A percentile compares a stretch with the other conserved stretches of the same genome.
Conservation (phyloP, 2,797 vertebrate species). For the Rhinogobio ventralis region DNA sequence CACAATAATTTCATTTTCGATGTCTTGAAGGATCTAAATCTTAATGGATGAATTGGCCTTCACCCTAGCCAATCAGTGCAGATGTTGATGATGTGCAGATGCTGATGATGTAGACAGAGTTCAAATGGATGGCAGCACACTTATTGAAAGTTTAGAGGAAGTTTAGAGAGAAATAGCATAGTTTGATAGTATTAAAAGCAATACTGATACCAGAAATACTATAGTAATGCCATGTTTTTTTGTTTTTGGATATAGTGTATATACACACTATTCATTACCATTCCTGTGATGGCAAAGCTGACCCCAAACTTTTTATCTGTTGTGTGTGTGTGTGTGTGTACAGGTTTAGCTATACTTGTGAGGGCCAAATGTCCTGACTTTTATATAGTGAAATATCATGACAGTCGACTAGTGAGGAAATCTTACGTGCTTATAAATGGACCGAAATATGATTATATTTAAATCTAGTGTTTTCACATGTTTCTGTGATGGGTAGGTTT, state of each 20-base stretch:
- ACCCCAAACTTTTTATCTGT: too few species aligned
- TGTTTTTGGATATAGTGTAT: neutral
- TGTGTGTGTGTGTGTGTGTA: too few species aligned
- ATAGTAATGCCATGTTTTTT: too few species aligned
- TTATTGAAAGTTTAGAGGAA: neutral
- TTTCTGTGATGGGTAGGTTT: neutral
- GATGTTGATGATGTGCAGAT: neutral
- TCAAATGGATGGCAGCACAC: neutral
- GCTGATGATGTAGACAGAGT: neutral
- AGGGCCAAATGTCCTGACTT: too few species aligned
- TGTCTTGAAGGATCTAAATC: neutral
- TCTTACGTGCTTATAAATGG: neutral
- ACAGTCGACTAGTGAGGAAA: neutral
- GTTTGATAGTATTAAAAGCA: neutral
- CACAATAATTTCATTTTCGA: neutral
- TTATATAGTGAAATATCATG: neutral
- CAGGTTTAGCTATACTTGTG: too few species aligned
- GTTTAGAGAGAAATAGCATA: neutral
- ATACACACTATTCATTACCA: too few species aligned
- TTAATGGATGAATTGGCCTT: constrained; percentile 6
- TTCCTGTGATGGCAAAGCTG: too few species aligned
- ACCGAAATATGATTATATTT: neutral
- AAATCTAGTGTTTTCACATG: neutral
- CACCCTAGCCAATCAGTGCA: neutral
- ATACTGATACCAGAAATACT: neutral